A percentile compares a stretch with the other conserved stretches of the same genome.
Conservation (phyloP, 2,888 invertebrate genomes). For the Nasonovia ribisnigri region DNA sequence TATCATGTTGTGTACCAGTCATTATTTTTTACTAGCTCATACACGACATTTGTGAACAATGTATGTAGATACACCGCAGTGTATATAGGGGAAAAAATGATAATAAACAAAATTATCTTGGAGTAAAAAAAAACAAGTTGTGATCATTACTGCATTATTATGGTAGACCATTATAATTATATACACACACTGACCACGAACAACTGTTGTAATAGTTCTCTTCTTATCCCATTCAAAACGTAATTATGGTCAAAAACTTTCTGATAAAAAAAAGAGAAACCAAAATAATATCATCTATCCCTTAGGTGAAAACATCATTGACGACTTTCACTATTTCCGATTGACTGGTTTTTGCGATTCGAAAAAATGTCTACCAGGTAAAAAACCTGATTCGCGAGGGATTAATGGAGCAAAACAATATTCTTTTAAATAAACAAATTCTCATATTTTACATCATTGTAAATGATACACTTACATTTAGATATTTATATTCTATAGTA, state of each 20-base stretch:
- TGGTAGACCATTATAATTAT: slow-evolving; percentile 53
- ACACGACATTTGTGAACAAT: slow-evolving; percentile 60
- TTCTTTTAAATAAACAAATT: slow-evolving; percentile 45
- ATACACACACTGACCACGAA: slow-evolving; percentile 58
- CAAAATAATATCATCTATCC: slow-evolving; percentile 59
- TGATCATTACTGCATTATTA: slow-evolving; percentile 63
- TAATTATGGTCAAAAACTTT: slow-evolving; percentile 63
- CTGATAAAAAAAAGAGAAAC: slow-evolving; percentile 59
- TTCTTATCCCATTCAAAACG: slow-evolving; percentile 53
- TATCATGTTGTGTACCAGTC: slow-evolving; percentile 30
- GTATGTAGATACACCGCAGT: not conserved
- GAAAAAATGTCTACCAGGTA: slow-evolving; percentile 44
- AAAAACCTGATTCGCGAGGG: slow-evolving; percentile 43
- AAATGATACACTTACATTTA: not conserved
- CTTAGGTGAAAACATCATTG: slow-evolving; percentile 62
- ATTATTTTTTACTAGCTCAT: slow-evolving; percentile 56
- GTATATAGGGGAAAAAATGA: slow-evolving; percentile 15
- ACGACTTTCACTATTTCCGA: slow-evolving; percentile 64
- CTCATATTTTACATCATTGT: slow-evolving; percentile 13
- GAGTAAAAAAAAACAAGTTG: slow-evolving; percentile 54
- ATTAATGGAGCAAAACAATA: slow-evolving; percentile 61
- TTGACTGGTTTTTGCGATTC: slow-evolving; percentile 56
- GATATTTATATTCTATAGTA: not conserved
- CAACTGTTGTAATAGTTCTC: slow-evolving; percentile 55
- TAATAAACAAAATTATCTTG: slow-evolving; percentile 63